These are phyloP conservation scores for Leucophora obtusa DNA, from an alignment of 2,888 invertebrate species.

Conservation along the genomic window DNA sequence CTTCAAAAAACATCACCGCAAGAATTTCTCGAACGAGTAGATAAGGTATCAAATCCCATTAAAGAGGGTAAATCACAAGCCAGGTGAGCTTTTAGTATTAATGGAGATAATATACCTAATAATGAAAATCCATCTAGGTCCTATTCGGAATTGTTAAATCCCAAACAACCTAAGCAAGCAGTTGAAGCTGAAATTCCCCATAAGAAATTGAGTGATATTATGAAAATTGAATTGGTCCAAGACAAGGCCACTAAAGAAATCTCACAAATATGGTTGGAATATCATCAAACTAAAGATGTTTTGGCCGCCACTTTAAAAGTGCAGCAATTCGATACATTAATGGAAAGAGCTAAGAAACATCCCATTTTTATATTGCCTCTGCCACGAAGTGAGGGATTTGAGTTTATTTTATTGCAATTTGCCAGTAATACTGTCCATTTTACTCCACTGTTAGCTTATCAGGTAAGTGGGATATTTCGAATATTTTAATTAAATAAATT, in stretches of 20 bases:
- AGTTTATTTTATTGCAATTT: slow-evolving; percentile 90
- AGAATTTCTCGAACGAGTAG: slow-evolving; percentile 84
- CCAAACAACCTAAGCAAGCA: slow-evolving; percentile 80
- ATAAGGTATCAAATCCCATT: slow-evolving; percentile 77
- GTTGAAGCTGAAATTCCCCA: slow-evolving; percentile 77
- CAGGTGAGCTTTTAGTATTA: slow-evolving; percentile 67
- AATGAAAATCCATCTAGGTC: slow-evolving; percentile 76
- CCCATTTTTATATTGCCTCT: slow-evolving; percentile 89
- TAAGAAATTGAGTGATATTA: slow-evolving; percentile 83
- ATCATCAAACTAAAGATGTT: slow-evolving; percentile 87
- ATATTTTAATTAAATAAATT: too few species aligned
- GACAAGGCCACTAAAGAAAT: slow-evolving; percentile 87
- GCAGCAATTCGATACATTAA: slow-evolving; percentile 82
- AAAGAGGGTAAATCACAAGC: slow-evolving; percentile 72
- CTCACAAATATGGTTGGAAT: slow-evolving; percentile 87
- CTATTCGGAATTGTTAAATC: slow-evolving; percentile 83
- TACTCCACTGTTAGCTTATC: slow-evolving; percentile 90
- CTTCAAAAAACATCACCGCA: slow-evolving; percentile 87
- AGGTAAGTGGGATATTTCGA: slow-evolving; percentile 79
- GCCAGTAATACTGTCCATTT: slow-evolving; percentile 87
- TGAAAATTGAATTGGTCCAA: slow-evolving; percentile 87
- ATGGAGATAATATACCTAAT: too few species aligned
- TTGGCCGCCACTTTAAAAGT: slow-evolving; percentile 86
- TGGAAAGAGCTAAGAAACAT: slow-evolving; percentile 81
- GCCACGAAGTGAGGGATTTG: slow-evolving; percentile 90